A percentile compares a stretch with the other conserved stretches of the same genome.
Evolutionary conservation across 2,113 vertebrate species (phyloP).

Genomic region (Chaenocephalus aceratus): DNA sequence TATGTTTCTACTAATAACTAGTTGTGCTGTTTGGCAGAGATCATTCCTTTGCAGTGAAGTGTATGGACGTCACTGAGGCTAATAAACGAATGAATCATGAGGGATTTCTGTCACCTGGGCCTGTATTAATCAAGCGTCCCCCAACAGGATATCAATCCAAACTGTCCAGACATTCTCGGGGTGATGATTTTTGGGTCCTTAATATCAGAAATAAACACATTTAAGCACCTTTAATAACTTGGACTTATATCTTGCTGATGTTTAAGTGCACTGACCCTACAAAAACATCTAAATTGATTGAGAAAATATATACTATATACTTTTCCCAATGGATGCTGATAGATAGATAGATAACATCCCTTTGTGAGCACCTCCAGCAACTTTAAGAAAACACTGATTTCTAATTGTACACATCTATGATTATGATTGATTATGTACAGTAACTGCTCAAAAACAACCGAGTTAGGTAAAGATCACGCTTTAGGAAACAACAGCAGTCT

Average conservation of each 20-base stretch:
- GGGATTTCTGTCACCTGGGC: not conserved
- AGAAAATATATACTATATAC: not conserved
- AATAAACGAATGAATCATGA: not conserved
- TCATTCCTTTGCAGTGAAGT: not conserved
- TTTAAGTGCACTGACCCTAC: not conserved
- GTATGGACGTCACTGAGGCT: not conserved
- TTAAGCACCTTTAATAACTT: not conserved
- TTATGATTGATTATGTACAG: not conserved
- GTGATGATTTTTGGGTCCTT: not conserved
- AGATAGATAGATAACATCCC: too few relatives aligned
- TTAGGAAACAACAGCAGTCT: not conserved
- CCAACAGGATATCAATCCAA: not conserved
- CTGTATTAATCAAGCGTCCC: not conserved
- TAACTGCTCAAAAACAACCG: not conserved
- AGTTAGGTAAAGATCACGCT: not conserved
- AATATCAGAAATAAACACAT: not conserved
- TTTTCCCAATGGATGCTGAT: too few relatives aligned
- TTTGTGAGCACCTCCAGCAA: not conserved
- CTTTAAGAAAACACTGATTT: not conserved
- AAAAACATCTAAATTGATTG: not conserved
- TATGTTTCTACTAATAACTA: not conserved
- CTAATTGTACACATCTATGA: not conserved
- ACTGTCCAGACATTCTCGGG: too few relatives aligned
- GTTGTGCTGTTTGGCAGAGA: not conserved
- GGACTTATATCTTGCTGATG: not conserved